Percentiles rank a stretch among this genome's conserved stretches.
Conservation (phyloP, 2,888 invertebrate genomes). For the Druceiella hillmani region DNA sequence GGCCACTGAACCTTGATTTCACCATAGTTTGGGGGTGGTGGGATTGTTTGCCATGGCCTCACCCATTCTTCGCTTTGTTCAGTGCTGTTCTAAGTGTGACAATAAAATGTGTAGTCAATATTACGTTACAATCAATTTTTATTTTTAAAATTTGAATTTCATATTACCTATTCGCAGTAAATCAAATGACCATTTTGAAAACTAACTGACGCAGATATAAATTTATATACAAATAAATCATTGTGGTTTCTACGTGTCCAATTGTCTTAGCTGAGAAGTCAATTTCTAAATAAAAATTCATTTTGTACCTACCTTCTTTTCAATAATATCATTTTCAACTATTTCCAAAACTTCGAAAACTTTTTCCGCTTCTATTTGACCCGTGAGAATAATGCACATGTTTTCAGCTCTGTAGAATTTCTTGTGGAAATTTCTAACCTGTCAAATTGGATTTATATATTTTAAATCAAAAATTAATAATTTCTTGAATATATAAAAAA, state of each 20-base stretch:
- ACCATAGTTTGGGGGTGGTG: conserved; percentile 55
- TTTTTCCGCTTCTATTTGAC: conserved; percentile 68
- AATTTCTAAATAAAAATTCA: too few species aligned
- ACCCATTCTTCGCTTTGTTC: conserved; percentile 50
- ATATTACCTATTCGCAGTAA: too few species aligned
- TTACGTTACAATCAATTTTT: too few species aligned
- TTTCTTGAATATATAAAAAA: conserved; percentile 8
- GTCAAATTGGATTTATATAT: conserved; percentile 13
- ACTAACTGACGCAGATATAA: too few species aligned
- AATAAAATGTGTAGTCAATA: too few species aligned
- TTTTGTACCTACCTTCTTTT: too few species aligned
- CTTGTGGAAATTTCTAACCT: conserved; percentile 76
- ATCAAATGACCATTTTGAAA: too few species aligned
- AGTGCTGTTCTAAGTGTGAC: conserved; percentile 31
- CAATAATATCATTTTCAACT: conserved; percentile 70
- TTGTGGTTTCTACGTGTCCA: too few species aligned
- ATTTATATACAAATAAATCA: too few species aligned
- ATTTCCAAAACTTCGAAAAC: conserved; percentile 68
- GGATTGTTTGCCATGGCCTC: conserved; percentile 75
- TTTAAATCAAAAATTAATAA: conserved; percentile 15
- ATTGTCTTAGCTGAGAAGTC: too few species aligned
- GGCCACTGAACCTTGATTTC: conserved; percentile 62
- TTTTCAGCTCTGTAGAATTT: conserved; percentile 88
- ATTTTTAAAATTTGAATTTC: too few species aligned
- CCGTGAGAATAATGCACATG: conserved; percentile 75